Evolutionary conservation across 2,888 invertebrate genomes (phyloP).

Genomic region (Lamellibrachia satsuma): DNA sequence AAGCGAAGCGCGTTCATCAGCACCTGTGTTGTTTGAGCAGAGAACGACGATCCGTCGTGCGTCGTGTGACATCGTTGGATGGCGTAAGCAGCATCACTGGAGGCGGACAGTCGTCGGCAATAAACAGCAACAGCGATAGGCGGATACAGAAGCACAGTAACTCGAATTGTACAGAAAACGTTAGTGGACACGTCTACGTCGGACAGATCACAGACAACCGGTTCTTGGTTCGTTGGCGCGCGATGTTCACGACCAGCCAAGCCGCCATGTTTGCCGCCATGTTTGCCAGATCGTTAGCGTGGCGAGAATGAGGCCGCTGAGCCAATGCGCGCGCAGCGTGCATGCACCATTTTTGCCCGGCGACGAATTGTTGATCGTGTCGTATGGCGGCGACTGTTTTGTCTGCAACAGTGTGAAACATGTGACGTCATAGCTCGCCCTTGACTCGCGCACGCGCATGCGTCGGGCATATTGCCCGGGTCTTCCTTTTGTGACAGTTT

Average conservation of each 20-base stretch:
- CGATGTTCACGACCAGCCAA: neutral
- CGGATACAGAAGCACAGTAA: neutral
- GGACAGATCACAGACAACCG: conserved; percentile 8
- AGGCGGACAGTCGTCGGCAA: neutral
- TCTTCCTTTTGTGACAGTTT: too few species aligned
- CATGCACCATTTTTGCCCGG: neutral
- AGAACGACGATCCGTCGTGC: neutral
- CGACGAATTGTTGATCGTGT: neutral
- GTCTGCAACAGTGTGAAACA: neutral
- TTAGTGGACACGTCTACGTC: neutral
- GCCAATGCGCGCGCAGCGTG: neutral
- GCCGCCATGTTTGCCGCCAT: conserved; percentile 17
- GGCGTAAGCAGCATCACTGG: neutral
- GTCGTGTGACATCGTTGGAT: neutral
- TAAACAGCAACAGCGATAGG: neutral
- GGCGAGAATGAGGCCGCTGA: neutral
- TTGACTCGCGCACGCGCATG: too few species aligned
- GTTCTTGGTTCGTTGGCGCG: neutral
- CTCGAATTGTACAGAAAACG: neutral
- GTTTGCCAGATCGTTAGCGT: conserved; percentile 5
- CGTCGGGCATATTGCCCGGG: too few species aligned
- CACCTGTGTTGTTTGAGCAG: neutral
- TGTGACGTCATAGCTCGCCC: neutral
- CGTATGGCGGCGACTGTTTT: neutral
- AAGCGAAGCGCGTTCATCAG: neutral